Evolutionary conservation across 2,888 invertebrate species (phyloP), one percentile per base, ranked within the genome.

Genomic region (Hydrotaea cyrtoneurina): DNA sequence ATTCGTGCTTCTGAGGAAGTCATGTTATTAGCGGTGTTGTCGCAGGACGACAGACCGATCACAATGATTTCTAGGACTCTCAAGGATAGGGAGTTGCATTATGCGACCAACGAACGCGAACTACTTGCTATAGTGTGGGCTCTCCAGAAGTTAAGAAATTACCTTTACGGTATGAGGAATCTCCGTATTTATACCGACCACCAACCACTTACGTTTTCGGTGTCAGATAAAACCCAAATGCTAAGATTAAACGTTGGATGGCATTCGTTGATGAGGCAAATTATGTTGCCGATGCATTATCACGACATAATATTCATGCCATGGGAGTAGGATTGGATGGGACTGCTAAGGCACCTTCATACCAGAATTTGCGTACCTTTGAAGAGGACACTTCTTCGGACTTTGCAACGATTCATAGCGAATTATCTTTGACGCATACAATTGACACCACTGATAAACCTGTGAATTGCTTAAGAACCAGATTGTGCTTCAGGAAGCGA

Each of bases 81-180:
- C n/a, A n/a, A n/a, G n/a, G n/a, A n/a, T n/a, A n/a, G n/a, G n/a
- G n/a, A n/a, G n/a, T n/a, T n/a, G n/a, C n/a, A 21, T 50, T 76
- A 76, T 31, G 43, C 59, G 46, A 39, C 76, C 76, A 21, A 15
- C 53, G n/a, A 53, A 53, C 53, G 39, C 11, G 39, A 39, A 10
- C 39, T 39, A 39, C 39, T 39, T 39, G 89, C 88, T 0, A 89
- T 91, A 8, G 87, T 91, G 0, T 91, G 89, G 89, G 89, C 89
- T 0, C 82, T 88, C 1, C 89, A 91, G n/a, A n/a, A n/a, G 85
- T 90, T 91, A 13, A 79, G 90, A 55, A 90, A 90, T 4, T 91
- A 90, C 59, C 43, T 92, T 4, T 91, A 90, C 59, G 91, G 91
- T 0, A 87, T 86, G 39, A 88, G 26, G 15, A 53, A 53, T 53